Evolutionary conservation across 37 sponge, comb jelly and placozoan genomes (phyloP).

Genomic region (Aphrocallistes beatrix): DNA sequence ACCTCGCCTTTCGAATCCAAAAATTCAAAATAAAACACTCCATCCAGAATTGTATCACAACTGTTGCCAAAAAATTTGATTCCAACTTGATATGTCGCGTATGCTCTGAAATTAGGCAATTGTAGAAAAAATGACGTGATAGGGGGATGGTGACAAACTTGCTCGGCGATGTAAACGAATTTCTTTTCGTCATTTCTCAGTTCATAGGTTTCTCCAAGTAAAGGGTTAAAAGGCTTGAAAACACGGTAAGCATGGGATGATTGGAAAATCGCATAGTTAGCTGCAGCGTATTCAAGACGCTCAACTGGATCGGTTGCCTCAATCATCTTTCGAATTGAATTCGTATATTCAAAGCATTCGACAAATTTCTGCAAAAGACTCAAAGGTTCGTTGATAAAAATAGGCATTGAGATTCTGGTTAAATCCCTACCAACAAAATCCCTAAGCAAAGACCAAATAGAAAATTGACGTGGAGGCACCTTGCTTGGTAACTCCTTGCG

Average conservation of each 20-base stretch:
- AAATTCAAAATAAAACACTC: background rate
- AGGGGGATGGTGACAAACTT: conserved; percentile 52
- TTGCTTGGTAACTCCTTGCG: background rate
- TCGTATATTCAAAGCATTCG: background rate
- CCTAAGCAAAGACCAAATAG: background rate
- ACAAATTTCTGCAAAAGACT: background rate
- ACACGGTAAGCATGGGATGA: background rate
- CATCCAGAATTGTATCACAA: background rate
- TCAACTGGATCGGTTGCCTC: background rate
- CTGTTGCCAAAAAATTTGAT: background rate
- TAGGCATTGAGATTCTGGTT: background rate
- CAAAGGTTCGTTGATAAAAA: background rate
- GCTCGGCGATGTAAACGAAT: background rate
- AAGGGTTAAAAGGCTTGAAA: conserved; percentile 60
- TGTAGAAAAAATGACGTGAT: conserved; percentile 26
- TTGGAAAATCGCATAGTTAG: background rate
- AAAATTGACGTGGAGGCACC: background rate
- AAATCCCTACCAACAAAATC: conserved; percentile 1
- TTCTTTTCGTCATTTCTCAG: background rate
- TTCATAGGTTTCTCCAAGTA: conserved; percentile 66
- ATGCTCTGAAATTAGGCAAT: background rate
- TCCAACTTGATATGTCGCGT: background rate
- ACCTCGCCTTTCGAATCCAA: background rate
- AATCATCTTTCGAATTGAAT: background rate
- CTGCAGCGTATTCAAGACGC: background rate